Conservation (phyloP, 2,888 invertebrate species). For the Chrysodeixis includens region DNA sequence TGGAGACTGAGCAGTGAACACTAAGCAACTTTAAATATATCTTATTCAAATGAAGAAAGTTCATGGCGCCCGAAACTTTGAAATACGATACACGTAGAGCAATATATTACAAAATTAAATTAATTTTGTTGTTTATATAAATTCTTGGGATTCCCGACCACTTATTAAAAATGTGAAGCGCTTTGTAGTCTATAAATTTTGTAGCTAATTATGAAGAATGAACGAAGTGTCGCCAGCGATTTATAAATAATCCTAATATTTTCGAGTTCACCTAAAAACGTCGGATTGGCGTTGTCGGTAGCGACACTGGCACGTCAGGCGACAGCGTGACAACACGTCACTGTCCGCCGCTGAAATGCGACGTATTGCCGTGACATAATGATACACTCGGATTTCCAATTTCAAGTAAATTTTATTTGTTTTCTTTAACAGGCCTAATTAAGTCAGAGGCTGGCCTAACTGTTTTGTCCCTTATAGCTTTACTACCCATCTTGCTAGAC, state of each 20-base stretch:
- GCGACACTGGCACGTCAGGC: conserved; percentile 43
- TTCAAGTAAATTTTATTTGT: neutral
- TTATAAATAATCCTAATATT: conserved; percentile 67
- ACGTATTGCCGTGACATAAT: conserved; percentile 31
- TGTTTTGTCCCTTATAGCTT: no score
- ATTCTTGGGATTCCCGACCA: conserved; percentile 43
- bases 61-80: conserved; percentile 4
- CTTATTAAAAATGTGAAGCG: conserved; percentile 35
- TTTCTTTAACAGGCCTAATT: no score
- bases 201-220: conserved; percentile 63
- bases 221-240: conserved; percentile 38
- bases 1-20: conserved; percentile 12
- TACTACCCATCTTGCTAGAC: no score
- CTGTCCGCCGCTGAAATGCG: conserved; percentile 43
- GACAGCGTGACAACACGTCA: conserved; percentile 58
- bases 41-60: conserved; percentile 18
- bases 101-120: conserved; percentile 46
- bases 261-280: conserved; percentile 74
- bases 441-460: no score
- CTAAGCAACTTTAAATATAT: conserved; percentile 21
- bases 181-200: conserved; percentile 54
- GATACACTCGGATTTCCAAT: neutral
- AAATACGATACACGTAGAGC: conserved; percentile 33
- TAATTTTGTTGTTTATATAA: conserved; percentile 24
- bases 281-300: conserved; percentile 62